A percentile compares a stretch with the other conserved stretches of the same genome.
phyloP scores from a whole-genome alignment of 2,888 invertebrate species.

The Pollenia amentaria region DNA sequence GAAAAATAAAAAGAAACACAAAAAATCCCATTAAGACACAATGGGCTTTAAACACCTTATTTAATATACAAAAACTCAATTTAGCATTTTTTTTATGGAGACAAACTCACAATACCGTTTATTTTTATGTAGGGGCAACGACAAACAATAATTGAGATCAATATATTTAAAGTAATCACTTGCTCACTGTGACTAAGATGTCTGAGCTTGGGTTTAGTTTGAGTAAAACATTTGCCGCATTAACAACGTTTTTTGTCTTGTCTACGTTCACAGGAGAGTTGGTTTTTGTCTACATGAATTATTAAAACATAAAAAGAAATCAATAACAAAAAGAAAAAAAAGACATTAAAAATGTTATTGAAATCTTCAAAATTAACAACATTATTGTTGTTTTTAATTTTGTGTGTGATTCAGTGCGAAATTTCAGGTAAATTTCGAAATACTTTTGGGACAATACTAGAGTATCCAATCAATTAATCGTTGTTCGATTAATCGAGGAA shows the following conservation, averaged over 20 bases:
- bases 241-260: conserved; percentile 53
- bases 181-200: conserved; percentile 8
- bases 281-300: conserved; percentile 25
- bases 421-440: conserved; percentile 78
- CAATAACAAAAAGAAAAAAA: conserved; percentile 35
- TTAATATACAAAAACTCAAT: background rate
- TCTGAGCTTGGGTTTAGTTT: conserved; percentile 61
- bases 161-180: conserved; percentile 28
- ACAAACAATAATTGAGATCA: conserved; percentile 50
- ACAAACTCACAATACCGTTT: background rate
- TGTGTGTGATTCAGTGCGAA: conserved; percentile 78
- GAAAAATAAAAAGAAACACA: background rate
- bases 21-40: background rate
- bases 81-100: background rate
- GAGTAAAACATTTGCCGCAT: conserved; percentile 60
- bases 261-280: conserved; percentile 5
- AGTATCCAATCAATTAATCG: no score
- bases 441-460: background rate
- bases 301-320: conserved; percentile 21
- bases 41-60: background rate
- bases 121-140: conserved; percentile 9
- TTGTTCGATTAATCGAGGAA: no score
- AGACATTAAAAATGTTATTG: conserved; percentile 65
- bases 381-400: conserved; percentile 61
- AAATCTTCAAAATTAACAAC: conserved; percentile 57